Conservation (phyloP, 2,888 invertebrate species). For the Troilus luridus region DNA sequence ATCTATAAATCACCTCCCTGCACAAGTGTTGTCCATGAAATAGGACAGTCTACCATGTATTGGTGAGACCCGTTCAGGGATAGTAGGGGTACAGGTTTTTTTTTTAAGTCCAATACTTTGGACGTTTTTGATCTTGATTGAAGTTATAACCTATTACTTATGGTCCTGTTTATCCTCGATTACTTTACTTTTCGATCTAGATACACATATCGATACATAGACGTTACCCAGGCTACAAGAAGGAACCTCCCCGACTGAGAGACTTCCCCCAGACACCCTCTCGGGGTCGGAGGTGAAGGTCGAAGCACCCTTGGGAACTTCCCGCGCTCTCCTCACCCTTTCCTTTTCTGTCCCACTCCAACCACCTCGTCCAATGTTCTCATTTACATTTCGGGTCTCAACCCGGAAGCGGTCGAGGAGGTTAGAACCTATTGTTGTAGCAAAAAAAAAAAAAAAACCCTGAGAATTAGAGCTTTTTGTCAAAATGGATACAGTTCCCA, state of each 20-base stretch:
- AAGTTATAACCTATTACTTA: too few relatives aligned
- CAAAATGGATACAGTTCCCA: neutral
- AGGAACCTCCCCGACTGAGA: neutral
- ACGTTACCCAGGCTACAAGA: neutral
- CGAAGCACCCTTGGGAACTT: conserved; percentile 31
- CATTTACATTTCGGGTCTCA: neutral
- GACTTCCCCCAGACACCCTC: neutral
- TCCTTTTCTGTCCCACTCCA: neutral
- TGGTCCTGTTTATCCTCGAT: neutral
- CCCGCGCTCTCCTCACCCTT: conserved; percentile 27
- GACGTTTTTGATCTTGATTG: too few relatives aligned
- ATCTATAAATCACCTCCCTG: too few relatives aligned
- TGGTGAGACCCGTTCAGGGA: too few relatives aligned
- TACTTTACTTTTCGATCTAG: neutral
- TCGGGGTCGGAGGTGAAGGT: conserved; percentile 24
- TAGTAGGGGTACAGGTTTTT: too few relatives aligned
- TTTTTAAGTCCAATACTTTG: too few relatives aligned
- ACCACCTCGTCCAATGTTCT: neutral
- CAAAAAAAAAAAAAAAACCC: neutral
- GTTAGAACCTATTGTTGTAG: too few relatives aligned
- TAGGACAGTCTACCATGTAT: too few relatives aligned
- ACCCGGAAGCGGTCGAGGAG: conserved; percentile 17
- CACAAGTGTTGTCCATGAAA: too few relatives aligned
- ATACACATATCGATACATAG: neutral
- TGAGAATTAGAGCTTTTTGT: neutral